Conservation (phyloP, 2,888 invertebrate genomes). For the Holacanthella duospinosa region DNA sequence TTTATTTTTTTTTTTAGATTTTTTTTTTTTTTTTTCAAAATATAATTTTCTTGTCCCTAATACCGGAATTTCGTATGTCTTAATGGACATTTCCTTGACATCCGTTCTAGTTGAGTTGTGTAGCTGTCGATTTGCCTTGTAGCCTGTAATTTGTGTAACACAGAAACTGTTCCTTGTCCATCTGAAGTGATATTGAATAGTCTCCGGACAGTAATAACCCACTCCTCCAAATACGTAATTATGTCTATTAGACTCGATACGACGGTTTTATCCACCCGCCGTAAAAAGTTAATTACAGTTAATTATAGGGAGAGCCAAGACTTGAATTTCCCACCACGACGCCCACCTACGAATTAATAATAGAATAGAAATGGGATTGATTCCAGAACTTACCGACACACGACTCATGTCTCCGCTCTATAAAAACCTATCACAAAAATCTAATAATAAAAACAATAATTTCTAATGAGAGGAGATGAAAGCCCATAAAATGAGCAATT, state of each 20-base stretch:
- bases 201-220: too few relatives aligned
- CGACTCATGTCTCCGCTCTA: neutral
- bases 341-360: neutral
- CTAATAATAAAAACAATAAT: neutral
- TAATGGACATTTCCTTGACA: too few relatives aligned
- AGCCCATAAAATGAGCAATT: neutral
- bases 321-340: neutral
- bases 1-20: too few relatives aligned
- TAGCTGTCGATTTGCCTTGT: too few relatives aligned
- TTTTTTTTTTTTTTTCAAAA: too few relatives aligned
- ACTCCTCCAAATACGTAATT: neutral
- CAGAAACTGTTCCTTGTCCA: neutral
- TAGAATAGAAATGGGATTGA: neutral
- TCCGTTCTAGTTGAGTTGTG: too few relatives aligned
- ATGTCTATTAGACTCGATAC: neutral
- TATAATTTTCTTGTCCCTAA: too few relatives aligned
- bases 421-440: neutral
- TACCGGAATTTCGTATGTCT: too few relatives aligned
- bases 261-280: neutral
- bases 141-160: neutral
- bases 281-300: neutral
- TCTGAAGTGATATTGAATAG: neutral
- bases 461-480: neutral
- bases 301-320: neutral
- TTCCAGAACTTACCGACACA: neutral